Evolutionary conservation across 2,888 invertebrate genomes (phyloP).

Genomic region (Willowsia nigromaculata): DNA sequence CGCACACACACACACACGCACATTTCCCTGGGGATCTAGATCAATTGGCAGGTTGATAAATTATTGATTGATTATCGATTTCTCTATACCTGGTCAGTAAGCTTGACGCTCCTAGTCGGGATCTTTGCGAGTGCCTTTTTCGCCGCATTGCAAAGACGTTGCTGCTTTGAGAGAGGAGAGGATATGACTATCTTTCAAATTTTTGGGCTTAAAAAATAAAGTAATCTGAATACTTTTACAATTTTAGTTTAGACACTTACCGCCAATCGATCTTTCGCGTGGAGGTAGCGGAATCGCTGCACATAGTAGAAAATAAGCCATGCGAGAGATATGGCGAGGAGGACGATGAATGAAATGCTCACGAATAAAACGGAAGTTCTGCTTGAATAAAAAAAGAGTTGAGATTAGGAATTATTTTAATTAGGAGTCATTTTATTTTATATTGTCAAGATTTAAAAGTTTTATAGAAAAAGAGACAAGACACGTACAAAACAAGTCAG

Average conservation of each 20-base stretch:
- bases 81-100: slow-evolving; percentile 81
- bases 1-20: too few species aligned
- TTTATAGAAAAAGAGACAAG: background rate
- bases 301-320: slow-evolving; percentile 98
- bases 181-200: background rate
- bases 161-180: slow-evolving; percentile 83
- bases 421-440: background rate
- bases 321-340: slow-evolving; percentile 96
- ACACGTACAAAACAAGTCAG: too few species aligned
- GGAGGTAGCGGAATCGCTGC: slow-evolving; percentile 95
- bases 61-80: too few species aligned
- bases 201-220: background rate
- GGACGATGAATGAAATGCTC: slow-evolving; percentile 95
- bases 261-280: slow-evolving; percentile 95
- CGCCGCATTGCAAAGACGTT: slow-evolving; percentile 93
- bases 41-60: too few species aligned
- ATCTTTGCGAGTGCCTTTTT: slow-evolving; percentile 96
- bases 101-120: slow-evolving; percentile 92
- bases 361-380: slow-evolving; percentile 96
- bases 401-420: background rate
- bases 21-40: too few species aligned
- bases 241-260: too few species aligned
- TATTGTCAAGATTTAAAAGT: background rate
- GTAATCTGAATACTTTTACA: too few species aligned
- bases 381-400: background rate